Evolutionary conservation across 2,888 invertebrate genomes (phyloP).

Genomic region (Lasioglossum oenotherae): DNA sequence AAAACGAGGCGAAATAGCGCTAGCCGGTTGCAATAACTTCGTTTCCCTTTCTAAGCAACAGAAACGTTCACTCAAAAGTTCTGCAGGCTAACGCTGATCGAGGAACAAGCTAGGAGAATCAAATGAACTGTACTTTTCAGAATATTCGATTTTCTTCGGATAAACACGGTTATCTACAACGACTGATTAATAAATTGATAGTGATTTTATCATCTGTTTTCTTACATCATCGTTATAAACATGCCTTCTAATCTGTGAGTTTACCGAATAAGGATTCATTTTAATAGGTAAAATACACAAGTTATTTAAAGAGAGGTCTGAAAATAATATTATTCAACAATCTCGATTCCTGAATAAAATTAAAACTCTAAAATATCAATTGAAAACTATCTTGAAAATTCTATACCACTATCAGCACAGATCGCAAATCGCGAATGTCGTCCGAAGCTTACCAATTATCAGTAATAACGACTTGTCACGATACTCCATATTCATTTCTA

Average conservation of each 20-base stretch:
- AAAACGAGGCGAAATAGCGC: constrained; percentile 5
- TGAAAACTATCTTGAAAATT: not conserved
- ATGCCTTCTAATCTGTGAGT: not conserved
- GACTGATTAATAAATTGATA: not conserved
- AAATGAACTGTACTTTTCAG: not conserved
- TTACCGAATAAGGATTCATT: not conserved
- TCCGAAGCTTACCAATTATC: not conserved
- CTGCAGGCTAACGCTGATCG: not conserved
- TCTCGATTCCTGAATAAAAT: not conserved
- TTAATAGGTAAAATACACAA: not conserved
- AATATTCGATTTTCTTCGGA: no score
- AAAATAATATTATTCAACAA: no score
- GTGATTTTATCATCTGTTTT: not conserved
- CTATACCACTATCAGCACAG: not conserved
- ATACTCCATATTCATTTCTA: not conserved
- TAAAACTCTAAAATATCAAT: not conserved
- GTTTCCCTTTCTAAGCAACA: not conserved
- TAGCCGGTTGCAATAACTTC: not conserved
- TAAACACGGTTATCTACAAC: not conserved
- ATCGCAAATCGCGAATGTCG: not conserved
- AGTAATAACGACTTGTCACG: not conserved
- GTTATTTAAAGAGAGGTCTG: not conserved
- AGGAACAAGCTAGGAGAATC: not conserved
- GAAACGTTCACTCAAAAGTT: not conserved
- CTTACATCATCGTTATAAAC: not conserved